Evolutionary conservation across 1,140 invertebrate species (phyloP).

Genomic region (Xylocopa sonorina): DNA sequence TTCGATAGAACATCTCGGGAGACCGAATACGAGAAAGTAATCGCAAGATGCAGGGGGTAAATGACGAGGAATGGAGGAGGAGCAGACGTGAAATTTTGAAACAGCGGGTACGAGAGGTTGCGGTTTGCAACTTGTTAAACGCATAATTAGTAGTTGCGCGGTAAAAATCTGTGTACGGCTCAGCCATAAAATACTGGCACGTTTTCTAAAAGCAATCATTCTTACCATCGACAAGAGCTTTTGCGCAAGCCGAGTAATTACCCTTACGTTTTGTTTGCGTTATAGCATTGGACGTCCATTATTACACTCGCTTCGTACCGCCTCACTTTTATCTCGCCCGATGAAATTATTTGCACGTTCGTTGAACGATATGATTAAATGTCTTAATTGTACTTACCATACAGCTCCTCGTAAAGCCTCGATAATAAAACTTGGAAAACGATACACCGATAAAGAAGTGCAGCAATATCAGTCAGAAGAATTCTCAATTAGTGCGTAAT

Average conservation of each 20-base stretch:
- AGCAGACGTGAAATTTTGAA: not conserved
- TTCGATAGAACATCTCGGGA: no score
- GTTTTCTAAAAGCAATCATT: slow-evolving; percentile 24
- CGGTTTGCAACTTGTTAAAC: not conserved
- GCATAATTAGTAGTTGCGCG: slow-evolving; percentile 32
- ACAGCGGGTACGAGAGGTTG: not conserved
- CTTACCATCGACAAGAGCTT: not conserved
- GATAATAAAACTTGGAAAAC: no score
- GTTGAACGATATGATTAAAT: no score
- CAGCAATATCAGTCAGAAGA: no score
- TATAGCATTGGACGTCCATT: not conserved
- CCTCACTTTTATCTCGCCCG: not conserved
- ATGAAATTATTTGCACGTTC: no score
- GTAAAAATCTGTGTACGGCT: not conserved
- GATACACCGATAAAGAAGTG: no score
- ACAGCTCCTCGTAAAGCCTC: no score
- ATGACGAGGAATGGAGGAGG: not conserved
- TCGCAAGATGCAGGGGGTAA: no score
- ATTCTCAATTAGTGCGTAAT: not conserved
- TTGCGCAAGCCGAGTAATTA: slow-evolving; percentile 15
- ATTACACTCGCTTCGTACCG: not conserved
- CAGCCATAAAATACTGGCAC: slow-evolving; percentile 32
- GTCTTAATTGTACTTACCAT: no score
- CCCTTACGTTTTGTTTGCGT: slow-evolving; percentile 22
- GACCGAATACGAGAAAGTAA: no score